These are phyloP conservation scores for Xiphias gladius DNA, from an alignment of 2,113 vertebrate genomes.

Conservation along the genomic window DNA sequence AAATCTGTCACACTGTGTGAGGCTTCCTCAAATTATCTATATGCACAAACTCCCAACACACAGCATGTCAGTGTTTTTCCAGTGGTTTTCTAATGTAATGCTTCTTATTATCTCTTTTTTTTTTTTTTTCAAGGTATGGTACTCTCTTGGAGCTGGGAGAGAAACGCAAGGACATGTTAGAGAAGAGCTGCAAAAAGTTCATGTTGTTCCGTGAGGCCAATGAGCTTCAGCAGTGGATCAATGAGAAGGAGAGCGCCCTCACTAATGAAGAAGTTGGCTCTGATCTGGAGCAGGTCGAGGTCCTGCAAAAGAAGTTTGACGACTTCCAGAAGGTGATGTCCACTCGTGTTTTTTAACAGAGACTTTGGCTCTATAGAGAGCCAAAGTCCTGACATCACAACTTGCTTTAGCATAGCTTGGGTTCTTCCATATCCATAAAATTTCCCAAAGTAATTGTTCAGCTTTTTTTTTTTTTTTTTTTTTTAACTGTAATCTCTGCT, in stretches of 20 bases:
- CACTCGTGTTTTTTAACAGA: too few relatives aligned
- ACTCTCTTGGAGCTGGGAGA: constrained; percentile 94
- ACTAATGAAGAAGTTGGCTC: constrained; percentile 95
- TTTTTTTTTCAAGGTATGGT: constrained; percentile 85
- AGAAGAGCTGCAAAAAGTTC: constrained; percentile 99
- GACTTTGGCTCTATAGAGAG: too few relatives aligned
- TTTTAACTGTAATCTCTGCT: too few relatives aligned
- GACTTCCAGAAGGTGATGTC: constrained; percentile 96
- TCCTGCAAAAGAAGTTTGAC: constrained; percentile 99
- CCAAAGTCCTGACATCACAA: not conserved
- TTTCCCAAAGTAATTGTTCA: not conserved
- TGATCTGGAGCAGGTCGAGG: constrained; percentile 98
- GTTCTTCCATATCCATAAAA: too few relatives aligned
- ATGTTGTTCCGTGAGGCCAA: constrained; percentile 98
- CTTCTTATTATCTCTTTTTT: not conserved
- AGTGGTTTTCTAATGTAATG: not conserved
- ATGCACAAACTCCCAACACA: not conserved
- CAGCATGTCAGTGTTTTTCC: constrained; percentile 5
- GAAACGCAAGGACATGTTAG: constrained; percentile 96
- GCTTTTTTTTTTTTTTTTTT: too few relatives aligned
- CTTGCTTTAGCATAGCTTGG: too few relatives aligned
- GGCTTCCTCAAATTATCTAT: constrained; percentile 1
- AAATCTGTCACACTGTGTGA: too few relatives aligned
- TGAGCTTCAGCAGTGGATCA: constrained; percentile 98
- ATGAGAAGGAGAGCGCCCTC: constrained; percentile 94